Evolutionary conservation across 2,797 vertebrate genomes (phyloP).

Genomic region (Sus cebifrons): DNA sequence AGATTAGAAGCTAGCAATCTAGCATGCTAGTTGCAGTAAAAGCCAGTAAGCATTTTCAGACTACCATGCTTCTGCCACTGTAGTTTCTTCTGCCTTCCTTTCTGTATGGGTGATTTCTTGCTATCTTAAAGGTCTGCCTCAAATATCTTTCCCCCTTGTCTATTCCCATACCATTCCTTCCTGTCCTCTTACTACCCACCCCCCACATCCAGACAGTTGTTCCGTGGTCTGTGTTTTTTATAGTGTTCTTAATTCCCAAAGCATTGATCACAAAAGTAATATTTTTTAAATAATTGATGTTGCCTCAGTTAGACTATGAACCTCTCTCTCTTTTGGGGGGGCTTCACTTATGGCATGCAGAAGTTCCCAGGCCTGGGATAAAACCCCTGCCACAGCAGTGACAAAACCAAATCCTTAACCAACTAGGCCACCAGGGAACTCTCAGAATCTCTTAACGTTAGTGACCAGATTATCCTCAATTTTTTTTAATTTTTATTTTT

Average conservation of each 20-base stretch:
- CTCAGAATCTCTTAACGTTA: background rate
- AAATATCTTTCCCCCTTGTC: constrained; percentile 24
- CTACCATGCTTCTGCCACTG: background rate
- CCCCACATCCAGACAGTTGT: background rate
- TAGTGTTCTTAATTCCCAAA: constrained; percentile 32
- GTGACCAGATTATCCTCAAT: background rate
- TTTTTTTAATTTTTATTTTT: too few species aligned
- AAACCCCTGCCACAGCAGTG: too few species aligned
- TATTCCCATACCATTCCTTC: background rate
- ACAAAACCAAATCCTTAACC: too few species aligned
- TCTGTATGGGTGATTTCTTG: constrained; percentile 28
- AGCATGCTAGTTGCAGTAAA: background rate
- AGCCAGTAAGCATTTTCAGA: constrained; percentile 27
- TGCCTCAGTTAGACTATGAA: background rate
- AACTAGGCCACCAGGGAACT: too few species aligned
- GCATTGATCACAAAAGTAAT: constrained; percentile 38
- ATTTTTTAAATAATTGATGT: background rate
- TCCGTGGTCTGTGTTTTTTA: constrained; percentile 38
- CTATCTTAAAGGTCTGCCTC: background rate
- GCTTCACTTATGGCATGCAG: too few species aligned
- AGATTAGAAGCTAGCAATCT: constrained; percentile 54
- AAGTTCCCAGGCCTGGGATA: too few species aligned
- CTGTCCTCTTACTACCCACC: background rate
- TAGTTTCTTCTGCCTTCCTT: constrained; percentile 55
- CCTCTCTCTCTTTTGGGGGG: background rate